Evolutionary conservation across 2,888 invertebrate species (phyloP), one percentile per base, ranked within the genome.

Genomic region (Charanyca ferruginea): DNA sequence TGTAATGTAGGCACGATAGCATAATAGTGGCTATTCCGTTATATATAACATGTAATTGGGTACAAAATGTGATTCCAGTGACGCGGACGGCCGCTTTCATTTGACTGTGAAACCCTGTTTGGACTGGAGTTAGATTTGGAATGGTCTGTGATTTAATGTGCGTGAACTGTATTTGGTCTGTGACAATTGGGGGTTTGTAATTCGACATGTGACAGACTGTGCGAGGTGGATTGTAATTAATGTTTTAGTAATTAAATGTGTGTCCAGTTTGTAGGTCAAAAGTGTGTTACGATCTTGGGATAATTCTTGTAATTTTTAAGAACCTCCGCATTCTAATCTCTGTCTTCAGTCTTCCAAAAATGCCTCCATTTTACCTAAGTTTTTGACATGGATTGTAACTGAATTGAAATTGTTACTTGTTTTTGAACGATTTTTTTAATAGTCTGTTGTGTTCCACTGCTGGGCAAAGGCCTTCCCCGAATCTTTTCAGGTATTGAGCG

Each of bases 11-110:
- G 28, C 70, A 68, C 78, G 76, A 68, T 61, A 67, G 64, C 42
- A 52, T 72, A 69, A 79, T 79, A 63, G 63, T 62, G 9, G 76
- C 63, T 45, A 55, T 59, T 54, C 53, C 47, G 64, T 74, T 70
- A 65, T n/a, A n/a, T n/a, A n/a, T 55, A 54, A 68, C 79, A 66
- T 47, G 51, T 73, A 76, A 77, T 75, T 62, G 71, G 62, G 38
- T 49, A 55, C 64, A 49, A 54, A 70, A 76, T 59, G 64, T 62
- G 52, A 51, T 51, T 51, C 69, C 28, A 9, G 13, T 51, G 61
- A 45, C 20, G 28, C 44, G 60, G 38, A 47, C 49, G 44, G 44
- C 32, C 55, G 20, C 22, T 71, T 75, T 66, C 61, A 69, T 73
- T 79, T 65, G 66, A 60, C 48, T 51, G 52, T 44, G 47, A 54